phyloP scores from a whole-genome alignment of 2,113 vertebrate genomes.

The Prietella phreatophila region DNA sequence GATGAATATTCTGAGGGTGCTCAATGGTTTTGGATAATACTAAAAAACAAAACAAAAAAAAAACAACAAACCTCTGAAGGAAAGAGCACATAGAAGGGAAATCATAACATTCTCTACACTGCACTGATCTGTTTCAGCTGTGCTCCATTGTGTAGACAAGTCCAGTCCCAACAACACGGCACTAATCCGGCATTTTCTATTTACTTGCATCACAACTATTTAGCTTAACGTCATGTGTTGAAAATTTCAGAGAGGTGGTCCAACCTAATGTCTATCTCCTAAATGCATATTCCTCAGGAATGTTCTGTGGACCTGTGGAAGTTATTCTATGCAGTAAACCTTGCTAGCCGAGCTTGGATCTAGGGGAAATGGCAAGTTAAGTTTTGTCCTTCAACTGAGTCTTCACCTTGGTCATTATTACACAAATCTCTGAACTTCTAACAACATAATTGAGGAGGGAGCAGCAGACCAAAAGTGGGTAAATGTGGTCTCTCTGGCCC shows the following conservation, averaged over 20 bases:
- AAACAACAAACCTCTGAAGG: neutral
- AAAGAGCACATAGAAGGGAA: constrained; percentile 31
- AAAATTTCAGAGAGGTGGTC: constrained; percentile 59
- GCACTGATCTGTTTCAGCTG: constrained; percentile 62
- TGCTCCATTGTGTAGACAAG: constrained; percentile 66
- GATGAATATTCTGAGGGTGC: constrained; percentile 8
- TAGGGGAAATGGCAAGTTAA: constrained; percentile 47
- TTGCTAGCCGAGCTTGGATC: constrained; percentile 48
- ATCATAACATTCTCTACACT: constrained; percentile 55
- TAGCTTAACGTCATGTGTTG: constrained; percentile 64
- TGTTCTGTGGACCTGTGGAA: constrained; percentile 42
- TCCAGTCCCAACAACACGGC: constrained; percentile 66
- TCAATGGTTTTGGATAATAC: neutral
- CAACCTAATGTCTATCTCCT: constrained; percentile 58
- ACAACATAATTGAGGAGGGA: constrained; percentile 64
- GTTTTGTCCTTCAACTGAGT: constrained; percentile 43
- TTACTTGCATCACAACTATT: constrained; percentile 65
- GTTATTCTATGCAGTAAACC: constrained; percentile 60
- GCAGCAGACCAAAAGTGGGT: constrained; percentile 67
- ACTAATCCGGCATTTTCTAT: constrained; percentile 68
- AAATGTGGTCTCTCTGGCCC: constrained; percentile 67
- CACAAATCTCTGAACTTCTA: constrained; percentile 65
- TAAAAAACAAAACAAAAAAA: neutral
- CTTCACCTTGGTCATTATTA: constrained; percentile 62
- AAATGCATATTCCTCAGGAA: constrained; percentile 47